phyloP scores from a whole-genome alignment of 1,140 invertebrate species.

The Leptopilina clavipes region DNA sequence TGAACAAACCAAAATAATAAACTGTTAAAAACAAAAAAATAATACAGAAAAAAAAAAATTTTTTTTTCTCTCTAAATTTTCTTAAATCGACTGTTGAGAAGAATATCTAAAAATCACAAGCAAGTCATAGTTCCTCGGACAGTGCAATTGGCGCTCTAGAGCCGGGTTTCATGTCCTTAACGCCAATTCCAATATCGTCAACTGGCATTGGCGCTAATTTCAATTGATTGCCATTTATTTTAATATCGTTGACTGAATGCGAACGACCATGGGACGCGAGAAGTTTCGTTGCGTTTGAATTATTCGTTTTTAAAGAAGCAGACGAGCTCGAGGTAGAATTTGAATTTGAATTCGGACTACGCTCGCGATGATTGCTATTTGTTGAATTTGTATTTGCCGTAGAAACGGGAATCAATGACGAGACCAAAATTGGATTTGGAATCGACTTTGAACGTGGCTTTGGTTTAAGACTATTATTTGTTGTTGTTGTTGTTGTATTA shows the following conservation, averaged over 20 bases:
- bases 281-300: conserved; percentile 74
- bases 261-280: conserved; percentile 80
- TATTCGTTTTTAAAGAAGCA: conserved; percentile 41
- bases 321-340: conserved; percentile 48
- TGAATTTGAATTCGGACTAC: conserved; percentile 59
- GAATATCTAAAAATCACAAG: background rate
- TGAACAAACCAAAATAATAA: too few relatives aligned
- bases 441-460: conserved; percentile 64
- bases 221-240: conserved; percentile 82
- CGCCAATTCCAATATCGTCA: conserved; percentile 78
- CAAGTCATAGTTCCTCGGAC: conserved; percentile 78
- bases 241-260: conserved; percentile 84
- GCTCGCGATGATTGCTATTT: conserved; percentile 45
- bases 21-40: too few relatives aligned
- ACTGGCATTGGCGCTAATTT: conserved; percentile 80
- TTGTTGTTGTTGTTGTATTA: conserved; percentile 30
- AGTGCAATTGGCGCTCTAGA: conserved; percentile 79
- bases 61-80: background rate
- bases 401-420: conserved; percentile 44
- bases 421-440: conserved; percentile 49
- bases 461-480: conserved; percentile 48
- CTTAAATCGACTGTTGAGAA: background rate
- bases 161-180: conserved; percentile 76
- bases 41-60: background rate
- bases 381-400: conserved; percentile 52